phyloP scores from a whole-genome alignment of 2,888 invertebrate species.

The Hemistola chrysoprasaria region DNA sequence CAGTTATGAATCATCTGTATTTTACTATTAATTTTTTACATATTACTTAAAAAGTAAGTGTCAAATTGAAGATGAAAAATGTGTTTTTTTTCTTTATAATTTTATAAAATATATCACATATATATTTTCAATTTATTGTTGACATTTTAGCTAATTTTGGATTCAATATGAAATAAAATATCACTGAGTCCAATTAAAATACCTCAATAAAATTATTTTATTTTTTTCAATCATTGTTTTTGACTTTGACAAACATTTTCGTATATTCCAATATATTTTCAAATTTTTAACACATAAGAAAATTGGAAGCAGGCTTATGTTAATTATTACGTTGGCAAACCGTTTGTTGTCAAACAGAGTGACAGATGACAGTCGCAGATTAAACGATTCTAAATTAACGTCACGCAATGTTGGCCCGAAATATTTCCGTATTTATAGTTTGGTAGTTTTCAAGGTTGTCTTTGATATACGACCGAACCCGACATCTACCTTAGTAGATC shows the following conservation, averaged over 20 bases:
- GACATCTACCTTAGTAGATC: conserved; percentile 45
- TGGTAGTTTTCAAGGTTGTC: conserved; percentile 71
- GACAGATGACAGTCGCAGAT: conserved; percentile 45
- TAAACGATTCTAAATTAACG: conserved; percentile 52
- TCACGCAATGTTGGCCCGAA: conserved; percentile 54
- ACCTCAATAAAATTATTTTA: too few species aligned
- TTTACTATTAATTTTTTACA: too few species aligned
- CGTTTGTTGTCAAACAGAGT: conserved; percentile 31
- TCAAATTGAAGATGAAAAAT: too few species aligned
- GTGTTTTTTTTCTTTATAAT: too few species aligned
- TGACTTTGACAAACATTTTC: background rate
- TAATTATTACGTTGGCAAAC: conserved; percentile 31
- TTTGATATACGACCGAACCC: conserved; percentile 66
- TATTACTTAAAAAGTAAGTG: too few species aligned
- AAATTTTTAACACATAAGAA: background rate
- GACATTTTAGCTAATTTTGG: too few species aligned
- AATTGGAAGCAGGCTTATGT: conserved; percentile 22
- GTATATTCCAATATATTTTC: background rate
- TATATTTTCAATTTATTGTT: too few species aligned
- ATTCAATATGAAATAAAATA: too few species aligned
- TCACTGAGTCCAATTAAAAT: too few species aligned
- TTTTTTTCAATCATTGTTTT: too few species aligned
- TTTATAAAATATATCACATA: too few species aligned
- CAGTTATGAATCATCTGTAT: too few species aligned
- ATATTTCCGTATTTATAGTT: conserved; percentile 79